Evolutionary conservation across 1,140 invertebrate species (phyloP).

Genomic region (Drosophila ercepeae): DNA sequence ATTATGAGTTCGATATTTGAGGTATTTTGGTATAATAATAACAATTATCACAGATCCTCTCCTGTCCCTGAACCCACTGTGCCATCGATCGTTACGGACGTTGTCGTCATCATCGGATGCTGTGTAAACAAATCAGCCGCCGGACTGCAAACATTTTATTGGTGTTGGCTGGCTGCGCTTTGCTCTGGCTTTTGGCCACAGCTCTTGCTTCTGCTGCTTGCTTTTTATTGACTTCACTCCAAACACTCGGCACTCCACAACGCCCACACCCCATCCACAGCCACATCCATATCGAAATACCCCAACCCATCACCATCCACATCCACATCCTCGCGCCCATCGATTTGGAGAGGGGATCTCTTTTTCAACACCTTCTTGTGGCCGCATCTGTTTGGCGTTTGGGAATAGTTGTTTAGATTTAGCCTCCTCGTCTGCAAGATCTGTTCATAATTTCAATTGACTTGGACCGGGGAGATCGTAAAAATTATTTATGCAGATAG

Average conservation of each 20-base stretch:
- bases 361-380: constrained; percentile 75
- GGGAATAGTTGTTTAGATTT: constrained; percentile 57
- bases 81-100: constrained; percentile 19
- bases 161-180: constrained; percentile 66
- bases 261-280: constrained; percentile 31
- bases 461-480: constrained; percentile 45
- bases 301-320: too few relatives aligned
- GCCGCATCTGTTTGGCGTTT: constrained; percentile 71
- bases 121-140: constrained; percentile 68
- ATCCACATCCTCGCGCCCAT: constrained; percentile 3
- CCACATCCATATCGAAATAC: not conserved
- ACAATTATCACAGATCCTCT: not conserved
- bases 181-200: constrained; percentile 18
- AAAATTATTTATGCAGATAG: constrained; percentile 42
- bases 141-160: constrained; percentile 77
- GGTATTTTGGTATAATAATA: too few relatives aligned
- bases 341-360: constrained; percentile 32
- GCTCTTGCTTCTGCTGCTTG: constrained; percentile 48
- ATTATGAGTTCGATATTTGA: not conserved
- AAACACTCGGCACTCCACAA: constrained; percentile 69
- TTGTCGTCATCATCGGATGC: constrained; percentile 44
- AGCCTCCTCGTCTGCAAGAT: constrained; percentile 27
- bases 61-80: constrained; percentile 21
- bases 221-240: constrained; percentile 76
- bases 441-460: constrained; percentile 75